These are phyloP conservation scores for Sylvicola fuscatus DNA, from an alignment of 2,888 invertebrate species.

Conservation along the genomic window DNA sequence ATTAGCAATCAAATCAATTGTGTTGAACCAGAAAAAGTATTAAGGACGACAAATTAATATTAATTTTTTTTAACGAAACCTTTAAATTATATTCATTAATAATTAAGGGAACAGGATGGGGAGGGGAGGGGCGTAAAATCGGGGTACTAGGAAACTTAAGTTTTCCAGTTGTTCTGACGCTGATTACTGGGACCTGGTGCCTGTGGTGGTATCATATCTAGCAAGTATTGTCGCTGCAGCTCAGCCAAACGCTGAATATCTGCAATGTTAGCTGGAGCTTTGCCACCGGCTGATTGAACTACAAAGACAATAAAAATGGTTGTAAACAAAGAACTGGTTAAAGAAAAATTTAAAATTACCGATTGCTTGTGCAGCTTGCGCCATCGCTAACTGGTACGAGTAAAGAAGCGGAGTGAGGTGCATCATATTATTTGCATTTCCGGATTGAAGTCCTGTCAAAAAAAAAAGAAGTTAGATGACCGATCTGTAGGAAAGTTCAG, in stretches of 20 bases:
- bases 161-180: conserved; percentile 27
- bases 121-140: too few relatives aligned
- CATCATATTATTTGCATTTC: conserved; percentile 37
- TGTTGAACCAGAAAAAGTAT: too few relatives aligned
- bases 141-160: conserved; percentile 13
- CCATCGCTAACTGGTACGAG: conserved; percentile 76
- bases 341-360: conserved; percentile 1
- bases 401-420: conserved; percentile 74
- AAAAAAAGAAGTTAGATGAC: not conserved
- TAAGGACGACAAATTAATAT: too few relatives aligned
- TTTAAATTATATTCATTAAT: too few relatives aligned
- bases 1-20: too few relatives aligned
- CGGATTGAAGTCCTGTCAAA: conserved; percentile 19
- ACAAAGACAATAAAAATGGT: not conserved
- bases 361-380: conserved; percentile 23
- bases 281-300: conserved; percentile 14
- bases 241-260: conserved; percentile 75
- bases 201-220: conserved; percentile 77
- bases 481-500: too few relatives aligned
- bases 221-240: conserved; percentile 82
- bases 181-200: conserved; percentile 22
- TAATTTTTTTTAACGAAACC: too few relatives aligned
- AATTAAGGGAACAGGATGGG: too few relatives aligned
- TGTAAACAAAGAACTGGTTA: not conserved
- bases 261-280: conserved; percentile 29